Evolutionary conservation across 2,113 vertebrate species (phyloP).

Genomic region (Suncus etruscus): DNA sequence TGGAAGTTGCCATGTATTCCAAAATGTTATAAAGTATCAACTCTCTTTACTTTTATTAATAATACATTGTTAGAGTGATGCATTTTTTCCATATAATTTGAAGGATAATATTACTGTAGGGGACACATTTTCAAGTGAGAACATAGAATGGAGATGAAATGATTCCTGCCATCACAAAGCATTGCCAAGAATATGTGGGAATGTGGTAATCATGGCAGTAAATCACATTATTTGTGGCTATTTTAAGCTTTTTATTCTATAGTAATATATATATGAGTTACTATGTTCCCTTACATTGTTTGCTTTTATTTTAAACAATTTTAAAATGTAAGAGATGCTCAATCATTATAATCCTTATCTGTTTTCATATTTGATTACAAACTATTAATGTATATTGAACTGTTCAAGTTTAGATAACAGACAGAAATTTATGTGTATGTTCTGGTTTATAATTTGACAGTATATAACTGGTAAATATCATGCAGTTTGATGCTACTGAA

Average conservation of each 20-base stretch:
- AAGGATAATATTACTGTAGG: constrained; percentile 78
- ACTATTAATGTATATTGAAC: not conserved
- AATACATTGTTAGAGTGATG: constrained; percentile 73
- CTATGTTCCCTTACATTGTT: constrained; percentile 44
- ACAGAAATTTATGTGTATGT: not conserved
- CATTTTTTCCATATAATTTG: constrained; percentile 76
- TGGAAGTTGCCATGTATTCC: constrained; percentile 66
- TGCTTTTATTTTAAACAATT: constrained; percentile 66
- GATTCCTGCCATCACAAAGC: constrained; percentile 48
- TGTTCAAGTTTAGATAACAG: not conserved
- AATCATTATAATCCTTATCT: not conserved
- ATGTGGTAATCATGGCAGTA: constrained; percentile 43
- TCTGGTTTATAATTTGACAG: no score
- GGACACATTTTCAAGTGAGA: constrained; percentile 68
- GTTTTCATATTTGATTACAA: not conserved
- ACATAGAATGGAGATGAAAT: constrained; percentile 72
- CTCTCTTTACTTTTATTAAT: constrained; percentile 79
- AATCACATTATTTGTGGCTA: constrained; percentile 61
- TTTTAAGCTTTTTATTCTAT: constrained; percentile 33
- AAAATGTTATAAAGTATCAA: constrained; percentile 69
- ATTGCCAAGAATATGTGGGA: constrained; percentile 7
- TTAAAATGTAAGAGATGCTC: constrained; percentile 28
- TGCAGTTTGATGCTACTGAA: no score
- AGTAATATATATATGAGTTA: constrained; percentile 22
- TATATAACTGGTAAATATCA: no score